Evolutionary conservation across 2,797 vertebrate genomes (phyloP).

Genomic region (Myotis vivesi): DNA sequence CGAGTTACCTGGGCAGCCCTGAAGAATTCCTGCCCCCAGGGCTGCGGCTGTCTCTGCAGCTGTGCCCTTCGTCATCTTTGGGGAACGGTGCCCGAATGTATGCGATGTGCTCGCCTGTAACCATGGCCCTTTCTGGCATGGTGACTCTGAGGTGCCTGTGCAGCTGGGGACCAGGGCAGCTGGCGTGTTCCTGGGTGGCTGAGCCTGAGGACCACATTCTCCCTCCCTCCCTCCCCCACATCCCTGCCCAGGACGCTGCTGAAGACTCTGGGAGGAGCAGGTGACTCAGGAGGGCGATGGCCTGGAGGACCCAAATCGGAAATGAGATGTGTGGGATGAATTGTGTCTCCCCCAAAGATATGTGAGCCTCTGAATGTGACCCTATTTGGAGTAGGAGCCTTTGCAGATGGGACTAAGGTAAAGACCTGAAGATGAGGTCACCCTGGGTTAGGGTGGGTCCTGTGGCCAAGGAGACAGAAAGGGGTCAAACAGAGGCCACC

Average conservation of each 20-base stretch:
- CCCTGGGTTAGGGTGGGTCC: background rate
- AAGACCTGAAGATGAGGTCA: no score
- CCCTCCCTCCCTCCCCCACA: background rate
- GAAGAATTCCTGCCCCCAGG: background rate
- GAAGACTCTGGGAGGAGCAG: background rate
- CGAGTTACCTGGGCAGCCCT: background rate
- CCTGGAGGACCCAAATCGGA: background rate
- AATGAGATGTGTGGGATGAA: background rate
- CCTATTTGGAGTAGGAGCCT: background rate
- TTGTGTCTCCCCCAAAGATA: no score
- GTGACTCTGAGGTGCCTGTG: background rate
- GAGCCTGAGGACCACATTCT: background rate
- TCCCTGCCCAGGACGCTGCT: background rate
- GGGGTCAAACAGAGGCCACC: background rate
- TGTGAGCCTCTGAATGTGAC: background rate
- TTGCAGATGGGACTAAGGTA: background rate
- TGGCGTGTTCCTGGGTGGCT: background rate
- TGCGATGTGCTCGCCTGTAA: rapidly evolving
- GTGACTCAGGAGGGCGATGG: background rate
- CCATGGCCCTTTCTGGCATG: background rate
- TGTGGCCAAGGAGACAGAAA: background rate
- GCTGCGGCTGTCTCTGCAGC: background rate
- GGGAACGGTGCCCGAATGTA: background rate
- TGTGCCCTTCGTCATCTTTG: background rate
- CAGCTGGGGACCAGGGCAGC: background rate